Evolutionary conservation across 2,888 invertebrate genomes (phyloP).

Genomic region (Lepidocyrtoides sp.): DNA sequence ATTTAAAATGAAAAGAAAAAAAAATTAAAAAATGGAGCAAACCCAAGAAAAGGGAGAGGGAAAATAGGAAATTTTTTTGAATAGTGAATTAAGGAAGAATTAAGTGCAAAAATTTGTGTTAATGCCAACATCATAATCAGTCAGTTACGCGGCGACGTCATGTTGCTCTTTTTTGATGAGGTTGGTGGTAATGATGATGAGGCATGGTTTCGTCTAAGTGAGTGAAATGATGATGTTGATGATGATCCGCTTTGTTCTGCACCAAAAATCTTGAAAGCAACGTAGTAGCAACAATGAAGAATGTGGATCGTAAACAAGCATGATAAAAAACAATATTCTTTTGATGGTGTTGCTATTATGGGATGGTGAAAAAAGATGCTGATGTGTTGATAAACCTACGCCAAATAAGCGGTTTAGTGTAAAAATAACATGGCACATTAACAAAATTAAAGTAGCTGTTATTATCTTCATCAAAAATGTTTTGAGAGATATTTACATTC

Average conservation of each 20-base stretch:
- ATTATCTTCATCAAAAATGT: conserved; percentile 41
- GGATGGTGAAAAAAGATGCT: not conserved
- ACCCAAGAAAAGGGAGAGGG: not conserved
- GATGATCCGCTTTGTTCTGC: conserved; percentile 76
- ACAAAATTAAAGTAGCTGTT: conserved; percentile 15
- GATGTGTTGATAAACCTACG: conserved; percentile 16
- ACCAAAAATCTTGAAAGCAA: conserved; percentile 69
- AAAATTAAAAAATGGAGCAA: not conserved
- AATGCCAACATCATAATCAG: conserved; percentile 23
- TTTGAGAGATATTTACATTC: conserved; percentile 8
- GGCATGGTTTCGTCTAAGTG: conserved; percentile 17
- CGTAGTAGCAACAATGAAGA: conserved; percentile 23
- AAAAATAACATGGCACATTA: conserved; percentile 27
- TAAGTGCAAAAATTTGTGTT: not conserved
- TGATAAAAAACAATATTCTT: conserved; percentile 39
- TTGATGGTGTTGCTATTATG: not conserved
- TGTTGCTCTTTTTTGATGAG: conserved; percentile 1
- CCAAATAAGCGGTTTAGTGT: not conserved
- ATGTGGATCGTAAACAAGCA: conserved; percentile 45
- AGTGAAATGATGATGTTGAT: conserved; percentile 9
- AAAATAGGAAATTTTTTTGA: not conserved
- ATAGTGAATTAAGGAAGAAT: not conserved
- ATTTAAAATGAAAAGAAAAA: not conserved
- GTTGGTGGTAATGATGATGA: conserved; percentile 45
- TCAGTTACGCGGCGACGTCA: not conserved